Evolutionary conservation across 2,113 vertebrate genomes (phyloP).

Genomic region (Capreolus pygargus): DNA sequence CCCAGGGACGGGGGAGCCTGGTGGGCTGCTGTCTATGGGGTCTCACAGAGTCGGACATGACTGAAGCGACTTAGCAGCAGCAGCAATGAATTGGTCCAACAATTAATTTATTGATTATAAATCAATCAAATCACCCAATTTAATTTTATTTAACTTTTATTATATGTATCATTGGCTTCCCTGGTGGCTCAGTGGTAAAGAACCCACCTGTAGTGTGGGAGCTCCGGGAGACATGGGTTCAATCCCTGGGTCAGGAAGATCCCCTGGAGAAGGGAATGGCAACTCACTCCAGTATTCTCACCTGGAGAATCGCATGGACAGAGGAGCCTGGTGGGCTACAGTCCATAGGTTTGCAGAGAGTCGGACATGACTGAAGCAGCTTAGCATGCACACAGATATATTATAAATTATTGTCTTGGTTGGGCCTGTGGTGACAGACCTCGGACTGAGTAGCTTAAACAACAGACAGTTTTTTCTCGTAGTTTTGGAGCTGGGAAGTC

Average conservation of each 20-base stretch:
- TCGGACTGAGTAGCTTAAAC: background rate
- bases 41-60: rapidly evolving
- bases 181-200: background rate
- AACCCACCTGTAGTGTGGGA: background rate
- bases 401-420: background rate
- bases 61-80: too few species aligned
- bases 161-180: background rate
- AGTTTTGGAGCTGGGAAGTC: background rate
- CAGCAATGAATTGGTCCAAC: background rate
- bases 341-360: background rate
- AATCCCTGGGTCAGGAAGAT: background rate
- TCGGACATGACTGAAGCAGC: background rate
- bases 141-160: background rate
- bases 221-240: background rate
- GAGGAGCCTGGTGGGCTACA: background rate
- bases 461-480: background rate
- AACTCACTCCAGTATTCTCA: background rate
- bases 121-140: background rate
- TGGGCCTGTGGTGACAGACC: background rate
- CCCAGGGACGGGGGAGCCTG: too few species aligned
- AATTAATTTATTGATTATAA: background rate
- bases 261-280: background rate
- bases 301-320: background rate
- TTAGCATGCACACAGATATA: background rate
- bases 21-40: too few species aligned